Conservation (phyloP, 2,113 vertebrate species). For the Rhea americana region DNA sequence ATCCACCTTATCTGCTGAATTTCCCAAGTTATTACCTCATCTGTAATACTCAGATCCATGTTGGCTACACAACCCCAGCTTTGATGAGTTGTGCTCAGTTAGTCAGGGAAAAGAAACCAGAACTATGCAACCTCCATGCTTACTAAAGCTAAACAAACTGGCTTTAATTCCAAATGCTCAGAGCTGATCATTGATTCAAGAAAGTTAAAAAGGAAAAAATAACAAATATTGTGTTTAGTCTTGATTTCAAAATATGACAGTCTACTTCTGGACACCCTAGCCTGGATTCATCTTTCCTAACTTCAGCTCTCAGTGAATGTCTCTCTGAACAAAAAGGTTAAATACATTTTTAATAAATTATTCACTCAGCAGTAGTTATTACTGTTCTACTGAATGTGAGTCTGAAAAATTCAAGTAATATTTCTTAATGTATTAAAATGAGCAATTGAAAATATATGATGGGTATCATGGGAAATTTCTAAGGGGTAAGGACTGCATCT, state of each 20-base stretch:
- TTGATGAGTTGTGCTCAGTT: background rate
- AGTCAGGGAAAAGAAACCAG: background rate
- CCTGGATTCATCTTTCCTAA: background rate
- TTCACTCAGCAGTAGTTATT: background rate
- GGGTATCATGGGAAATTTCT: background rate
- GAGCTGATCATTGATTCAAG: fast-evolving
- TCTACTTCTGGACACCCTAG: background rate
- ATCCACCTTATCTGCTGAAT: background rate
- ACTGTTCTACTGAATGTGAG: background rate
- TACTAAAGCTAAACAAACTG: background rate
- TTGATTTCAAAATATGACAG: background rate
- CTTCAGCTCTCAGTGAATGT: background rate
- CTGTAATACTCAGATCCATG: background rate
- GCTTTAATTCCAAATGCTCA: background rate
- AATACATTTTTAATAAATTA: background rate
- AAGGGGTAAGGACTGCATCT: background rate
- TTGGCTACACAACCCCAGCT: background rate
- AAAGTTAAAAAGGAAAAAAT: background rate
- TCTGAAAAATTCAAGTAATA: background rate
- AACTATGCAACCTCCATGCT: background rate
- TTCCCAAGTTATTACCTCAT: background rate
- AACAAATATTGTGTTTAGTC: background rate
- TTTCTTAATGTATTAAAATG: background rate
- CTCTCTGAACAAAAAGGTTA: background rate
- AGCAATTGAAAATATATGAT: background rate